These are phyloP conservation scores for Phoenicopterus ruber DNA, from an alignment of 2,113 vertebrate species.

Conservation along the genomic window DNA sequence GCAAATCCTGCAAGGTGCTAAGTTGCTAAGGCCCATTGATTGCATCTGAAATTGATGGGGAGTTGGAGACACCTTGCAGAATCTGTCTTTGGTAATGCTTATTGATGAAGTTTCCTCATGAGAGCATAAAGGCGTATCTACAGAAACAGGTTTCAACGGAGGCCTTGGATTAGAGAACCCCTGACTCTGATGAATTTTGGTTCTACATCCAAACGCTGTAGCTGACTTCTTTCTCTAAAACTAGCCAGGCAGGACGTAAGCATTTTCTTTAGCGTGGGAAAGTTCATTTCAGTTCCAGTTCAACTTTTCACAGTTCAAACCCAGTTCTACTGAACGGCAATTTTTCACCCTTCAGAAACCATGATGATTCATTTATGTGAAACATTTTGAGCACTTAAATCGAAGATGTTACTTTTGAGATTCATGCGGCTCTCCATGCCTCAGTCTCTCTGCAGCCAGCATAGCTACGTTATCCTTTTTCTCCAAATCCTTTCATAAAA, in stretches of 20 bases:
- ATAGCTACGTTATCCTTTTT: background rate
- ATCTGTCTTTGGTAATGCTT: background rate
- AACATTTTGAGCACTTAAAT: background rate
- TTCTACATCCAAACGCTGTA: background rate
- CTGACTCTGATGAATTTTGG: background rate
- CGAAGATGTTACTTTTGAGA: background rate
- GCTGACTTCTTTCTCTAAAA: background rate
- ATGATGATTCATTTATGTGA: background rate
- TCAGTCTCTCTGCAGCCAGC: background rate
- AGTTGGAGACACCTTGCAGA: background rate
- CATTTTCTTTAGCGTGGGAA: background rate
- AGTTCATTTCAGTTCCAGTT: constrained; percentile 21
- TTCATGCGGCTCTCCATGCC: background rate
- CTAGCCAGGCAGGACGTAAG: background rate
- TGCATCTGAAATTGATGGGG: background rate
- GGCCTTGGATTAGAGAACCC: background rate
- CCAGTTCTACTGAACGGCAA: background rate
- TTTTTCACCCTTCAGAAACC: background rate
- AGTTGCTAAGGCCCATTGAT: background rate
- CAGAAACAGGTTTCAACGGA: background rate
- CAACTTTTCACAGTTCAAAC: background rate
- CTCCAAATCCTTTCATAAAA: background rate
- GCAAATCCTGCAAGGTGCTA: background rate
- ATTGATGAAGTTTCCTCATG: background rate
- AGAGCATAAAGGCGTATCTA: background rate